Percentiles rank a stretch among this genome's conserved stretches.
Evolutionary conservation across 2,113 vertebrate species (phyloP).

Genomic region (Etheostoma spectabile): DNA sequence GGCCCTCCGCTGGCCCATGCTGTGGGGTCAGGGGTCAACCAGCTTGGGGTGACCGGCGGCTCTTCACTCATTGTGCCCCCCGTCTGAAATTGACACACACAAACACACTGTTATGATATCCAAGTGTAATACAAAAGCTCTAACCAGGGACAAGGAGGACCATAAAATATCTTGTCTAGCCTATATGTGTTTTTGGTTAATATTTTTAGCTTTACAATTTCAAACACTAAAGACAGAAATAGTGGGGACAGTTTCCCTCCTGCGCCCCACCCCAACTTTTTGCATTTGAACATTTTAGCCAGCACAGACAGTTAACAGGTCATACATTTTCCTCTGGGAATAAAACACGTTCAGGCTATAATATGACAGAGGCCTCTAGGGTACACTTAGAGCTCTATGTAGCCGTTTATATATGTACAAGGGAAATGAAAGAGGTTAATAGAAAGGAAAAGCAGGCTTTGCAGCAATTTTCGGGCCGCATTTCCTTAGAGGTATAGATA

Average conservation of each 20-base stretch:
- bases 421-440: not conserved
- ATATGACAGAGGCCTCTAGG: slow-evolving; percentile 16
- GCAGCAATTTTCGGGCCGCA: slow-evolving; percentile 36
- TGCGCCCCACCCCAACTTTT: not conserved
- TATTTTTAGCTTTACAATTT: not conserved
- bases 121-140: not conserved
- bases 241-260: not conserved
- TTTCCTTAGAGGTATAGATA: slow-evolving; percentile 2
- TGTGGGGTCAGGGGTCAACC: slow-evolving; percentile 88
- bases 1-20: slow-evolving; percentile 84
- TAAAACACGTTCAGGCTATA: slow-evolving; percentile 7
- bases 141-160: not conserved
- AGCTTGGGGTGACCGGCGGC: slow-evolving; percentile 90
- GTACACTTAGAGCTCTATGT: not conserved
- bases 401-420: not conserved
- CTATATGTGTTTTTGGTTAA: not conserved
- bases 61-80: slow-evolving; percentile 96
- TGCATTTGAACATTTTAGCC: not conserved
- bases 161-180: not conserved
- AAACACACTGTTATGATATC: slow-evolving; percentile 18
- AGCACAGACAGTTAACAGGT: not conserved
- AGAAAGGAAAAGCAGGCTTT: slow-evolving; percentile 10
- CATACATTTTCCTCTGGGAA: slow-evolving; percentile 1
- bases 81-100: slow-evolving; percentile 75
- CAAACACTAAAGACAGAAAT: not conserved